Conservation (phyloP, 2,888 invertebrate genomes). For the Axea sp. region DNA sequence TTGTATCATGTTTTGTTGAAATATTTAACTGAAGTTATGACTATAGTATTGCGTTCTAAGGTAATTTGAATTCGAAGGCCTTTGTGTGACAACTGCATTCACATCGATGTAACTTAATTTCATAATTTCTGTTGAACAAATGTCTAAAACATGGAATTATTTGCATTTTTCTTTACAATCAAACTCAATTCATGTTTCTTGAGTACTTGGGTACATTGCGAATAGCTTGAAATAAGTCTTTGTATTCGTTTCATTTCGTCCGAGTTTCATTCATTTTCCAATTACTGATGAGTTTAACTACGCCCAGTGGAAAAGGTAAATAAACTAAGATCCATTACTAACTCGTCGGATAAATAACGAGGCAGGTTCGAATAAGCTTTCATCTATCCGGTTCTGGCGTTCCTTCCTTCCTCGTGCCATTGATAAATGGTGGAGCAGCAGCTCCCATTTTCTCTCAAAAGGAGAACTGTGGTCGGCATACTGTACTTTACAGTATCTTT, state of each 20-base stretch:
- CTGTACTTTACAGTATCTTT: conserved; percentile 69
- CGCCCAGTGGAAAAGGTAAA: conserved; percentile 62
- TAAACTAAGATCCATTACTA: conserved; percentile 71
- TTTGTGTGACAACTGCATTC: conserved; percentile 19
- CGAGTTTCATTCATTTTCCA: conserved; percentile 69
- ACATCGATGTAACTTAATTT: conserved; percentile 13
- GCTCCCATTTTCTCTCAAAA: conserved; percentile 66
- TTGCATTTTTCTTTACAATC: conserved; percentile 23
- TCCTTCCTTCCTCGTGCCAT: conserved; percentile 63
- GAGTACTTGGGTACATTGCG: not conserved
- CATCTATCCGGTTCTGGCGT: conserved; percentile 57
- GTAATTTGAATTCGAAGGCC: no score
- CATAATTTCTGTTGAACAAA: conserved; percentile 25
- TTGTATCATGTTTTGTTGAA: no score
- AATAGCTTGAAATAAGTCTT: conserved; percentile 24
- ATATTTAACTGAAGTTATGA: no score
- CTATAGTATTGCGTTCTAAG: no score
- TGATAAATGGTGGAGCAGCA: conserved; percentile 71
- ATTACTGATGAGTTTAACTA: conserved; percentile 71
- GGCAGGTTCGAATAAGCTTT: conserved; percentile 70
- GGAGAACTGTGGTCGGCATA: conserved; percentile 66
- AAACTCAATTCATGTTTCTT: conserved; percentile 16
- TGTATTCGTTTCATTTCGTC: conserved; percentile 58
- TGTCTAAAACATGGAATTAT: conserved; percentile 4
- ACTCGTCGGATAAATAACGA: conserved; percentile 73